A percentile compares a stretch with the other conserved stretches of the same genome.
Evolutionary conservation across 2,797 vertebrate genomes (phyloP).

Genomic region (Pseudochaenichthys georgianus): DNA sequence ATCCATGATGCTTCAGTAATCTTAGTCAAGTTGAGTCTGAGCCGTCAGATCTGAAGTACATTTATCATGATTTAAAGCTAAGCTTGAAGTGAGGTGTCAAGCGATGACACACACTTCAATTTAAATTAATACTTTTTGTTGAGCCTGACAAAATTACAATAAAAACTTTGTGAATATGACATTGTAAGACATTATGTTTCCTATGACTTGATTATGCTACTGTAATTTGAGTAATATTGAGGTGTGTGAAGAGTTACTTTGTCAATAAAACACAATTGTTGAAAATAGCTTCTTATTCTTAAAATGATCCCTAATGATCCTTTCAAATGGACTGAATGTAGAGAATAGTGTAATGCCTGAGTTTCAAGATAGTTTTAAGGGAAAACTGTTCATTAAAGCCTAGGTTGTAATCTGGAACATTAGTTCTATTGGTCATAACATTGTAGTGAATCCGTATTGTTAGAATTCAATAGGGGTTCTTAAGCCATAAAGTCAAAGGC

Average conservation of each 20-base stretch:
- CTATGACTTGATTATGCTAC: too few relatives aligned
- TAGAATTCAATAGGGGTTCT: not conserved
- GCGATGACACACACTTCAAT: not conserved
- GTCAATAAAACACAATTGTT: too few relatives aligned
- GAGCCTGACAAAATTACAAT: too few relatives aligned
- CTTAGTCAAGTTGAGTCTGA: conserved; percentile 2
- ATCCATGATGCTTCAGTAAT: not conserved
- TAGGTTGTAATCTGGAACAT: not conserved
- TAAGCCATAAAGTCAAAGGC: not conserved
- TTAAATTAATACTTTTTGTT: not conserved
- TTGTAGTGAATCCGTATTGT: too few relatives aligned
- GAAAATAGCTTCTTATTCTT: too few relatives aligned
- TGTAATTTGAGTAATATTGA: too few relatives aligned
- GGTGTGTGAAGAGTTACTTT: not conserved
- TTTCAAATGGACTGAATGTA: too few relatives aligned
- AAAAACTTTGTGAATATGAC: too few relatives aligned
- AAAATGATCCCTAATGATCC: too few relatives aligned
- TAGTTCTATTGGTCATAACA: not conserved
- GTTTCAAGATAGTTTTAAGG: too few relatives aligned
- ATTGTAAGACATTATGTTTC: too few relatives aligned
- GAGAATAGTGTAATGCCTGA: too few relatives aligned
- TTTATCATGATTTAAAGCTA: not conserved
- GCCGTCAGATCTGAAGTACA: not conserved
- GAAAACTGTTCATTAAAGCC: not conserved
- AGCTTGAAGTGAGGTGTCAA: not conserved